These are phyloP conservation scores for Podotricha telesiphe DNA, from an alignment of 2,888 invertebrate genomes.

Conservation along the genomic window DNA sequence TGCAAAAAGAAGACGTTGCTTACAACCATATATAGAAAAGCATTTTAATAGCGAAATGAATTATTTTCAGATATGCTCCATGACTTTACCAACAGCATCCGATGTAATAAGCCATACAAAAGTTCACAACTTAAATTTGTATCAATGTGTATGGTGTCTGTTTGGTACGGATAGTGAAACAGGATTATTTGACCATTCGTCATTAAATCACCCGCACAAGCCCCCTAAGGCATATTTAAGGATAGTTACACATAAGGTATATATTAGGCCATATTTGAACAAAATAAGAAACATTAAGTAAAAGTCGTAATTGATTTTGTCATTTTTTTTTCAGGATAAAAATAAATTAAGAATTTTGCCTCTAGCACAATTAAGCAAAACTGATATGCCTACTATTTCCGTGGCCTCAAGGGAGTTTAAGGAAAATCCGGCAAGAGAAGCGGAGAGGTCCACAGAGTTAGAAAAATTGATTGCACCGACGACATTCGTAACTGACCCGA, in stretches of 20 bases:
- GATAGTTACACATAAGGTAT: slow-evolving; percentile 65
- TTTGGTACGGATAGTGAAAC: slow-evolving; percentile 66
- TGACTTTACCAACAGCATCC: slow-evolving; percentile 48
- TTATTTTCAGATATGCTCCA: slow-evolving; percentile 59
- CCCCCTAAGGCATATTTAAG: slow-evolving; percentile 72
- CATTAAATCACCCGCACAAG: slow-evolving; percentile 68
- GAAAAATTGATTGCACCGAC: slow-evolving; percentile 69
- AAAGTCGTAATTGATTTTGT: background rate
- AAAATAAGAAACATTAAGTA: background rate
- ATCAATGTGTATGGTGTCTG: slow-evolving; percentile 75
- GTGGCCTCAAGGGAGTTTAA: slow-evolving; percentile 49
- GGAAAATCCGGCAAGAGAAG: slow-evolving; percentile 68
- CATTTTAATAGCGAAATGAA: background rate
- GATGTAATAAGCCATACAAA: slow-evolving; percentile 67
- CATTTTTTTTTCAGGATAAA: slow-evolving; percentile 61
- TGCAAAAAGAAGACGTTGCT: background rate
- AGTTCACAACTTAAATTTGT: slow-evolving; percentile 68
- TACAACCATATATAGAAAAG: background rate
- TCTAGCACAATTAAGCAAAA: slow-evolving; percentile 64
- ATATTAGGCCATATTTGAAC: background rate
- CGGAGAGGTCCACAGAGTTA: slow-evolving; percentile 70
- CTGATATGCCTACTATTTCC: slow-evolving; percentile 52
- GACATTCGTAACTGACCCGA: slow-evolving; percentile 50
- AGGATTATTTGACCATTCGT: slow-evolving; percentile 65
- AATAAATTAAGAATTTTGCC: slow-evolving; percentile 65